These are phyloP conservation scores for Spodoptera frugiperda DNA, from an alignment of 1,140 invertebrate genomes.

Conservation along the genomic window DNA sequence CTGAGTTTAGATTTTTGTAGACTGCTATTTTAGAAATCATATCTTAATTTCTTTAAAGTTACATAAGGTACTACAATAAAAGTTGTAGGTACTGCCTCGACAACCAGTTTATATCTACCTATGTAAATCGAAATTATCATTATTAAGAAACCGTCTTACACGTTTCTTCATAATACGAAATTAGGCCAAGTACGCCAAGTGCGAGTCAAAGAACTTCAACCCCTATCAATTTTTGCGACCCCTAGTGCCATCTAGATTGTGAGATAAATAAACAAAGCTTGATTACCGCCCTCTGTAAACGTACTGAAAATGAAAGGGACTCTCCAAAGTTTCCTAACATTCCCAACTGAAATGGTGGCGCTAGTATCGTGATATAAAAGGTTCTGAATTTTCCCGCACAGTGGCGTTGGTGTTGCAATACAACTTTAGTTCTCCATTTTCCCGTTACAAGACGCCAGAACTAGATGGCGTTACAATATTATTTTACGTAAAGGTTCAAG, in stretches of 20 bases:
- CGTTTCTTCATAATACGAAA: slow-evolving; percentile 21
- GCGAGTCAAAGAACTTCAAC: slow-evolving; percentile 12
- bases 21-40: too few species aligned
- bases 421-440: background rate
- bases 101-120: too few species aligned
- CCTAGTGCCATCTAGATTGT: background rate
- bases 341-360: background rate
- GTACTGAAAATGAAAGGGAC: too few species aligned
- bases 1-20: slow-evolving; percentile 7
- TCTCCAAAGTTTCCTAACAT: too few species aligned
- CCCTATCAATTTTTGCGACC: background rate
- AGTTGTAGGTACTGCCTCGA: too few species aligned
- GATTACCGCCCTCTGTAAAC: background rate
- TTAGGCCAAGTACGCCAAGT: slow-evolving; percentile 20
- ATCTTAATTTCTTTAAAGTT: too few species aligned
- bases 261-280: background rate
- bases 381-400: background rate
- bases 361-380: background rate
- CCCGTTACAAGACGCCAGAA: background rate
- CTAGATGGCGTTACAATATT: background rate
- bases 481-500: background rate
- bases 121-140: background rate
- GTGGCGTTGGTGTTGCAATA: background rate
- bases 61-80: too few species aligned
- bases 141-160: slow-evolving; percentile 9